Conservation (phyloP, 2,797 vertebrate genomes). For the Manis crassicaudata region DNA sequence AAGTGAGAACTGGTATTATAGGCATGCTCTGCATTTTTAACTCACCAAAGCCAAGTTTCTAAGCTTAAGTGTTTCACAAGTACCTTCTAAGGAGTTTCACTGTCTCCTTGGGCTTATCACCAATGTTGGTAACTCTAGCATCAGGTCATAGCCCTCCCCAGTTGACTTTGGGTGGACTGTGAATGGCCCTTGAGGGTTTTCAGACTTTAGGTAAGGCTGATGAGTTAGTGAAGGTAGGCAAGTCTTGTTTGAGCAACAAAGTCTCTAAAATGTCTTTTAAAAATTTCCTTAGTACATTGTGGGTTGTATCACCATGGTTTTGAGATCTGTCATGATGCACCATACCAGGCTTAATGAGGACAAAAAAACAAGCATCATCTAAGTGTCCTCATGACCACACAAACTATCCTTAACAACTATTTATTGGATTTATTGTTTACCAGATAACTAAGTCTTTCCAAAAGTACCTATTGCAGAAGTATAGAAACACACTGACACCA, state of each 20-base stretch:
- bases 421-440: background rate
- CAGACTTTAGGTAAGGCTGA: background rate
- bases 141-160: background rate
- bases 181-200: conserved; percentile 25
- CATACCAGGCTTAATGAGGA: background rate
- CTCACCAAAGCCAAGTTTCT: conserved; percentile 47
- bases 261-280: background rate
- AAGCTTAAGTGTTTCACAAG: conserved; percentile 33
- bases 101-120: background rate
- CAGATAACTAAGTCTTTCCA: conserved; percentile 26
- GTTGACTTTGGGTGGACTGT: background rate
- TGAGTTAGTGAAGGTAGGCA: background rate
- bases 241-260: background rate
- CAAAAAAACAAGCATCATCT: background rate
- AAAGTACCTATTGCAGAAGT: background rate
- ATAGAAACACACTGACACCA: background rate
- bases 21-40: conserved; percentile 44
- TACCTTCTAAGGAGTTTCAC: conserved; percentile 26
- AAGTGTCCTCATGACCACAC: background rate
- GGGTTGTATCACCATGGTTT: background rate
- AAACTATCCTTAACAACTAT: background rate
- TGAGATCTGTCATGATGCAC: background rate
- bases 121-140: background rate
- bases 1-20: conserved; percentile 49
- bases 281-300: background rate